Evolutionary conservation across 2,113 vertebrate genomes (phyloP), one percentile per base, ranked within the genome.

Genomic region (Prietella phreatophila): DNA sequence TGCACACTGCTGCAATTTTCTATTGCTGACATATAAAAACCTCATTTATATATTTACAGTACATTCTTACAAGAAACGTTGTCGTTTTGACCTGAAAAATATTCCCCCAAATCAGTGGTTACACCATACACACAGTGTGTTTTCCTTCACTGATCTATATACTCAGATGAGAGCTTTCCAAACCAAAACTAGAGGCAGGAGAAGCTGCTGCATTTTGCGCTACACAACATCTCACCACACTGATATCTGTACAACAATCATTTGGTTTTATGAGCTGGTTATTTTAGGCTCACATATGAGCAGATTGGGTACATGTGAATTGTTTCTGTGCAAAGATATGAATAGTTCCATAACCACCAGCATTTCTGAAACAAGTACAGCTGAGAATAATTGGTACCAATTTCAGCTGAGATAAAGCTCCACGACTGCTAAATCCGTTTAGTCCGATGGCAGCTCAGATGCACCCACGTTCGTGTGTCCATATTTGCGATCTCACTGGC

Each of bases 261-360:
- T 33, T 30, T 27, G 25, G 7, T 25, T 73, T 73, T 17, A 75
- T 25, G 73, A 85, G n/a, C 30, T 20, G 5, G n/a, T 39, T 63
- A 39, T 63, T 78, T 61, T 42, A 22, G 56, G 36, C 53, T 58
- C 50, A 84, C n/a, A 14, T 36, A 25, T 36, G 50, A 36, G 33
- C 33, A 56, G 75, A 78, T 5, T 75, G 47, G 15, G 30, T 53
- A 6, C 30, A 71, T 27, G 47, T 55, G 13, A 17, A 84, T 14
- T 20, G 17, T 27, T 53, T 71, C 20, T 79, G 60, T 80, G 85
- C 85, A 39, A 67, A 86, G 58, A 47, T 80, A 27, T 9, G 30
- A 80, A 86, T 10, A 56, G n/a, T 50, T 33, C 69, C 22, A 36
- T 55, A 65, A 63, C 17, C 27, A 33, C 25, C 56, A 86, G 42